Evolutionary conservation across 2,113 vertebrate species (phyloP).

Genomic region (Seriola aureovittata): DNA sequence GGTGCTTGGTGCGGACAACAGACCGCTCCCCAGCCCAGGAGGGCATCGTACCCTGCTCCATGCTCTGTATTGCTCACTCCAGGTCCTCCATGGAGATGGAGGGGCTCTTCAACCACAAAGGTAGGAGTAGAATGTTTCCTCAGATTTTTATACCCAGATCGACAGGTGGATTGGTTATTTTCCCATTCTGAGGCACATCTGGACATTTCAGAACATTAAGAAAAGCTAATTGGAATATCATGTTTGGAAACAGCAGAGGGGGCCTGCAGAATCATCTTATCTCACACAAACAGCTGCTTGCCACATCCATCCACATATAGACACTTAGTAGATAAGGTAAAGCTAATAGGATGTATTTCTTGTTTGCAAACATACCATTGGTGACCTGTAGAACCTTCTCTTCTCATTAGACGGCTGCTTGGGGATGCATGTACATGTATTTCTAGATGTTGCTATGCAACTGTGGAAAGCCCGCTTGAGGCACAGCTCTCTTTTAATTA

Average conservation of each 20-base stretch:
- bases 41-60: constrained; percentile 93
- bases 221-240: constrained; percentile 14
- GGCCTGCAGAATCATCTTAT: not conserved
- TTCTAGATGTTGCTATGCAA: constrained; percentile 69
- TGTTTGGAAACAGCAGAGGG: not conserved
- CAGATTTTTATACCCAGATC: not conserved
- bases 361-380: constrained; percentile 59
- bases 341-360: constrained; percentile 6
- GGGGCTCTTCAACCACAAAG: constrained; percentile 98
- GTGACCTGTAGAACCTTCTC: constrained; percentile 28
- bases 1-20: constrained; percentile 94
- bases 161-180: not conserved
- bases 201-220: not conserved
- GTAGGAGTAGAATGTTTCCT: constrained; percentile 79
- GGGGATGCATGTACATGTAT: constrained; percentile 21
- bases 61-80: constrained; percentile 95
- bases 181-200: constrained; percentile 2
- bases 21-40: constrained; percentile 93
- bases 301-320: constrained; percentile 16
- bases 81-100: constrained; percentile 98
- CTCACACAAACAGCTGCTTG: constrained; percentile 22
- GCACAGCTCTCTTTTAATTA: constrained; percentile 51
- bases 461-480: constrained; percentile 31
- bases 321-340: not conserved
- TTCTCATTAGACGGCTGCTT: constrained; percentile 57